These are phyloP conservation scores for Brachypodius melanocephalos DNA, from an alignment of 2,113 vertebrate species.

Conservation along the genomic window DNA sequence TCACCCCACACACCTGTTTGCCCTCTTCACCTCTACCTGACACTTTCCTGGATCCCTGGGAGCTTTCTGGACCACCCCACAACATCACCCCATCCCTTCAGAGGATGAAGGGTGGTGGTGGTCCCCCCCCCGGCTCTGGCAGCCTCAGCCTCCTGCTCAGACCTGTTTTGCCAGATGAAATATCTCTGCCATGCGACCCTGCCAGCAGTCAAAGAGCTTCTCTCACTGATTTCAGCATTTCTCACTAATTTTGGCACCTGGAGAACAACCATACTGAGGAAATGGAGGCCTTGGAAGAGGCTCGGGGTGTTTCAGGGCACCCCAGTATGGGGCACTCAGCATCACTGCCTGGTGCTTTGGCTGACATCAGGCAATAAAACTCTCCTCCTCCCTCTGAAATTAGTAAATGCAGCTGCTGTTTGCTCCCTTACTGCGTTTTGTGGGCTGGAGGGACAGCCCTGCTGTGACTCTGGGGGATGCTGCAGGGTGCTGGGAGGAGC, in stretches of 20 bases:
- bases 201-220: not conserved
- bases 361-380: not conserved
- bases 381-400: not conserved
- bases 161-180: not conserved
- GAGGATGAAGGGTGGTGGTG: not conserved
- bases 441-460: not conserved
- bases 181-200: not conserved
- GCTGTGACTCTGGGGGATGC: not conserved
- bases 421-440: not conserved
- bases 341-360: rapidly evolving
- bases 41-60: rapidly evolving
- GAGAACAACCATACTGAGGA: not conserved
- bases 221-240: not conserved
- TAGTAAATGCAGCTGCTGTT: not conserved
- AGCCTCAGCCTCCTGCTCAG: not conserved
- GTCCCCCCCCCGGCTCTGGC: not conserved
- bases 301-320: not conserved
- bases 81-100: not conserved
- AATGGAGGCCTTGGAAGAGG: not conserved
- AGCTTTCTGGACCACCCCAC: not conserved
- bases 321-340: not conserved
- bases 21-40: not conserved
- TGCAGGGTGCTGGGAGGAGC: not conserved
- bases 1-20: not conserved
- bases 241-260: not conserved